Evolutionary conservation across 1,140 invertebrate species (phyloP), one percentile per base, ranked within the genome.

Genomic region (Brachionus plicatilis): DNA sequence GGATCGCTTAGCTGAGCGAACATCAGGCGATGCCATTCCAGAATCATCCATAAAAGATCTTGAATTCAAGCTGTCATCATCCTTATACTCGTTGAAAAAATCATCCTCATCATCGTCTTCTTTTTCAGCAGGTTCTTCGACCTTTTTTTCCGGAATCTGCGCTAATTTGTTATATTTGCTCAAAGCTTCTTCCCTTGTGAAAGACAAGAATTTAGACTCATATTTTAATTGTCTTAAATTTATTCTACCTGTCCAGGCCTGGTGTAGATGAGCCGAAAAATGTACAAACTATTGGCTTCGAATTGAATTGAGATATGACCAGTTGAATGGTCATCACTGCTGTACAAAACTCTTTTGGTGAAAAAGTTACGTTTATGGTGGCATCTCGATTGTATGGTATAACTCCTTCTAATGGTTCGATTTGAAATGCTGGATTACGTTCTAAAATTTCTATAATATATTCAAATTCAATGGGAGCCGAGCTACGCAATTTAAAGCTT

Each of bases 401-500:
- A 11, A 88, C 86, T 53, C 89, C 89, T 87, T 86, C 85, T 85
- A 89, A 86, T 20, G 89, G 89, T 78, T 88, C 84, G 12, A 90
- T 85, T 37, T 85, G 85, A 79, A 90, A 89, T n/a, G 88, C 87
- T 79, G 88, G 87, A 85, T 89, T 86, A 20, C 86, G 87, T 45
- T 89, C 87, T 33, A 88, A 84, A 41, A 87, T 87, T 9, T 86
- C 86, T 4, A 90, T 84, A 47, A 88, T 85, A 85, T 87, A 90
- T 85, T 90, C 89, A 89, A 90, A 90, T 83, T 90, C 89, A 17
- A 90, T 86, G n/a, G 89, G 89, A n/a, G 87, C 88, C 72, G 87
- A 85, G 86, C 87, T 88, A 65, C 86, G 60, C 50, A 90, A 83
- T 37, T 88, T 87, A 83, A 90, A 88, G 43, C 65, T 72, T 41